Conservation (phyloP, 35 echinoderm and acorn worm species). For the Ptychodera flava region DNA sequence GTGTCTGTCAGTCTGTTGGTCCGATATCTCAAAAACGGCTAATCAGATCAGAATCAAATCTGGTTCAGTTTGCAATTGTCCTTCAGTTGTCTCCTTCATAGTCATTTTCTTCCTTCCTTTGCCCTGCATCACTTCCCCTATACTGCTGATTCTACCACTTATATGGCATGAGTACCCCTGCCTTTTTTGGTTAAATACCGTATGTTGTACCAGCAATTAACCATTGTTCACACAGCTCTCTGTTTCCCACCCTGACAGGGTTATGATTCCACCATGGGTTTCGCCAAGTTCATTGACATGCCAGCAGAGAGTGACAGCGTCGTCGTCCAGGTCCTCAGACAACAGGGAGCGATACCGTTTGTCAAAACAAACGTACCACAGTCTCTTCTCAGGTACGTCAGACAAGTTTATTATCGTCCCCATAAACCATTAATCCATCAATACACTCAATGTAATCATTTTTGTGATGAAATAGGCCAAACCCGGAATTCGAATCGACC, state of each 20-base stretch:
- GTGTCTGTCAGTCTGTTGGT: too few relatives aligned
- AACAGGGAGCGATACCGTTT: not conserved
- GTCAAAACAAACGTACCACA: not conserved
- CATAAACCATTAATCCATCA: too few relatives aligned
- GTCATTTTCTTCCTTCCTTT: not conserved
- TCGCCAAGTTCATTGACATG: not conserved
- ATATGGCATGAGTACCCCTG: too few relatives aligned
- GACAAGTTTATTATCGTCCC: too few relatives aligned
- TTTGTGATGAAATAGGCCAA: too few relatives aligned
- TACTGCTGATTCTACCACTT: not conserved
- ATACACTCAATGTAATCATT: too few relatives aligned
- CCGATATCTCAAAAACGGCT: too few relatives aligned
- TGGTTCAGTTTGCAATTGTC: not conserved
- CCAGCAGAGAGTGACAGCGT: not conserved
- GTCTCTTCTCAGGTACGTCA: not conserved
- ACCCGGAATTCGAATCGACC: too few relatives aligned
- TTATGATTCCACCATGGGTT: not conserved
- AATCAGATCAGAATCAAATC: too few relatives aligned
- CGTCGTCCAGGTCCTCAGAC: not conserved
- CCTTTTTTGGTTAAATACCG: not conserved
- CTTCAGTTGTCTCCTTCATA: not conserved
- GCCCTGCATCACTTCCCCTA: not conserved
- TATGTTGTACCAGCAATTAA: not conserved
- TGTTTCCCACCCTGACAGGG: too few relatives aligned
- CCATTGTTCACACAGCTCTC: not conserved